Evolutionary conservation across 2,888 invertebrate species (phyloP), one percentile per base, ranked within the genome.

Genomic region (Yponomeuta sedellus): DNA sequence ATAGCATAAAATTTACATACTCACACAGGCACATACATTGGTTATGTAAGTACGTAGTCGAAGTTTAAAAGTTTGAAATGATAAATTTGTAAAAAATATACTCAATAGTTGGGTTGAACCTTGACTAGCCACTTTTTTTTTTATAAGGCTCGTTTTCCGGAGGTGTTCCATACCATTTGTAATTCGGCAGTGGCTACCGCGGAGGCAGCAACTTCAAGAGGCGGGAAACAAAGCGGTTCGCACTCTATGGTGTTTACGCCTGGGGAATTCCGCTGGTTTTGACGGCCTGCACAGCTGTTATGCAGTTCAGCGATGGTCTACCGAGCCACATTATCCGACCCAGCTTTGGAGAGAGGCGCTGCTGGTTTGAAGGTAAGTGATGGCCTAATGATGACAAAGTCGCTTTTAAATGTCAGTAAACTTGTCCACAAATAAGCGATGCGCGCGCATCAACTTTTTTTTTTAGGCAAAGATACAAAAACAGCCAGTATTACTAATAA

Each of bases 181-280:
- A 52, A 16, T 2, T 52, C 12, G 44, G 44, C 83, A 93, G 93
- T 70, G 92, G 92, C 2, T 92, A 93, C 75, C 92, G 89, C 11
- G 88, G 89, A 1, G 84, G 87, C 25, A 81, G 88, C 57, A 77
- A 82, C 10, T 83, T 79, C 68, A 91, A 87, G 73, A 88, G 91
- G 2, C 89, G 92, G 12, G 87, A 95, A 73, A 82, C 80, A 34
- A 92, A 91, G 73, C 92, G 94, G 64, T 94, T 95, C 74, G 74
- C 92, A 0, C 75, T 93, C 64, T 95, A 95, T 75, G 94, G 93
- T 10, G 73, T 89, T 10, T 95, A 95, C 76, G 95, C 95, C 0
- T 95, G 94, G 94, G 94, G 95, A 0, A 81, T 93, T 25, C 94
- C 95, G 0, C 66, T 92, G 0, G 12, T 93, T 0, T 85, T 94